These are phyloP conservation scores for Acipenser oxyrinchus DNA, from an alignment of 2,797 vertebrate species.

Conservation along the genomic window DNA sequence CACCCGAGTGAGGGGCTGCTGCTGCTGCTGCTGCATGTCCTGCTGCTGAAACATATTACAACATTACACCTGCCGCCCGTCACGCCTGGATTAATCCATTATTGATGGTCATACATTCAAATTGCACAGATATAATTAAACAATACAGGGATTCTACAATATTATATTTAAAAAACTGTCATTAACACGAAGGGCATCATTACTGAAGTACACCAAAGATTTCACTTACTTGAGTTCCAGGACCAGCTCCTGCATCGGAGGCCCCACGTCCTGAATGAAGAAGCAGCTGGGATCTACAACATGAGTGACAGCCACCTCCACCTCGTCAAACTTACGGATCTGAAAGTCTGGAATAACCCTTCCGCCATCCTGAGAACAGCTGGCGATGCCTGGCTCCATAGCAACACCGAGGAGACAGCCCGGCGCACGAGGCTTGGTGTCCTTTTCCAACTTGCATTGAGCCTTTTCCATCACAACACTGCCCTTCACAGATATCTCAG, in stretches of 20 bases:
- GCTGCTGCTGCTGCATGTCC: slow-evolving; percentile 28
- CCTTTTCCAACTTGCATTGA: slow-evolving; percentile 6
- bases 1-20: slow-evolving; percentile 47
- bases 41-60: slow-evolving; percentile 34
- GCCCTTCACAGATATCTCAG: slow-evolving; percentile 35
- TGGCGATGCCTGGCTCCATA: not conserved
- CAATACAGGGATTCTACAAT: too few relatives aligned
- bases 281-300: slow-evolving; percentile 50
- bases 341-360: slow-evolving; percentile 46
- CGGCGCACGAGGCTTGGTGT: not conserved
- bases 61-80: too few relatives aligned
- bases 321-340: slow-evolving; percentile 50
- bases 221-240: slow-evolving; percentile 44
- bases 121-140: too few relatives aligned
- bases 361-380: not conserved
- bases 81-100: too few relatives aligned
- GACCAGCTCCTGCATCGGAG: slow-evolving; percentile 35
- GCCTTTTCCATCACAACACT: not conserved
- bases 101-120: too few relatives aligned
- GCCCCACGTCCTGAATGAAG: slow-evolving; percentile 48
- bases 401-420: too few relatives aligned
- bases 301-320: slow-evolving; percentile 52
- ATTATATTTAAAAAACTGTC: too few relatives aligned
- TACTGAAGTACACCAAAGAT: too few relatives aligned
- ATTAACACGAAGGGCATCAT: too few relatives aligned